Conservation (phyloP, 2,797 vertebrate genomes). For the Macropus fuliginosus region DNA sequence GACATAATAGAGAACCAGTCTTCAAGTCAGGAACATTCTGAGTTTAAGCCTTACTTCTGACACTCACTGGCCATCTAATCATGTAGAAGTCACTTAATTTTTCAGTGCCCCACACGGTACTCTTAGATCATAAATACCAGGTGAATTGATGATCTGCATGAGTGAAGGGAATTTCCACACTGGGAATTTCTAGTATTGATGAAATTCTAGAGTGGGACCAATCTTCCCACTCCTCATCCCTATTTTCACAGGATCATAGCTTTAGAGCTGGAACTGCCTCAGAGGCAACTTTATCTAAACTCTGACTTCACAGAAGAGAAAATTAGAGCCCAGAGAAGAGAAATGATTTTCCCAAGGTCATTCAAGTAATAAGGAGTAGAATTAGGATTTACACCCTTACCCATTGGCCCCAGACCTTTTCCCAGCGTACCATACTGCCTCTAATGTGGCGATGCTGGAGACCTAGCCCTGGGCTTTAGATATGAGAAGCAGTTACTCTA, state of each 20-base stretch:
- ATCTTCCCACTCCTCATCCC: too few relatives aligned
- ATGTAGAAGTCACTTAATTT: neutral
- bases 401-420: neutral
- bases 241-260: neutral
- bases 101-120: neutral
- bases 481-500: neutral
- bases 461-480: neutral
- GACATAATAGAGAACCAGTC: neutral
- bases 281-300: neutral
- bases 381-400: neutral
- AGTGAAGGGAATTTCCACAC: neutral
- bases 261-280: neutral
- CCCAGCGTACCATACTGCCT: neutral
- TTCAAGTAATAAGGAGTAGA: neutral
- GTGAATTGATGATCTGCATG: neutral
- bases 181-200: neutral
- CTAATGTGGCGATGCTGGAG: neutral
- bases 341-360: neutral
- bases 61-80: neutral
- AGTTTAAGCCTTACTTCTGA: neutral
- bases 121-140: neutral
- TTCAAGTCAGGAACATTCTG: neutral
- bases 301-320: neutral
- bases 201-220: too few relatives aligned
- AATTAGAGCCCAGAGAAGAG: neutral